Conservation (phyloP, 2,888 invertebrate genomes). For the Idaea dimidiata region DNA sequence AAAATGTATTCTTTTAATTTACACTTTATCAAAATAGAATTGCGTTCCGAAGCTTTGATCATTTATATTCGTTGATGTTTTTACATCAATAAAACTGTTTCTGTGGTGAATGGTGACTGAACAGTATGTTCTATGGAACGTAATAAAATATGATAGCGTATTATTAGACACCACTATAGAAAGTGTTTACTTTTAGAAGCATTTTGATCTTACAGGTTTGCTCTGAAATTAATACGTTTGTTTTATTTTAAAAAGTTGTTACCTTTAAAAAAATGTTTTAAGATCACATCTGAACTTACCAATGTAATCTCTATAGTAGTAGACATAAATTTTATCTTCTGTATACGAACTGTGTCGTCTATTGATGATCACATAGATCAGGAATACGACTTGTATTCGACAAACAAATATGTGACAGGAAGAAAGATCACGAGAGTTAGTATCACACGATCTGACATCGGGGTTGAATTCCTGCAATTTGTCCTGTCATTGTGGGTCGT, state of each 20-base stretch:
- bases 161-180: not conserved
- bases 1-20: not conserved
- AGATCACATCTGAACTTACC: not conserved
- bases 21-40: conserved; percentile 1
- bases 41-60: not conserved
- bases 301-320: no score
- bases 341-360: conserved; percentile 27
- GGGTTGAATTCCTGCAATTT: conserved; percentile 58
- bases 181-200: no score
- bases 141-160: not conserved
- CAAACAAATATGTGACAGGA: conserved; percentile 59
- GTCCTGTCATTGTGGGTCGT: conserved; percentile 58
- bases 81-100: conserved; percentile 1
- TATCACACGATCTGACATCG: conserved; percentile 59
- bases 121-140: not conserved
- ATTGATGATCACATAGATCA: conserved; percentile 29
- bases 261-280: no score
- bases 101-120: not conserved
- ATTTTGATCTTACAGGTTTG: no score
- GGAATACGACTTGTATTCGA: conserved; percentile 29
- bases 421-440: conserved; percentile 60
- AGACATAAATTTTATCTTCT: not conserved
- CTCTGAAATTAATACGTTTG: no score
- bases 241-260: no score
- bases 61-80: not conserved